phyloP scores from a whole-genome alignment of 2,888 invertebrate genomes.

The Mesoligia furuncula region DNA sequence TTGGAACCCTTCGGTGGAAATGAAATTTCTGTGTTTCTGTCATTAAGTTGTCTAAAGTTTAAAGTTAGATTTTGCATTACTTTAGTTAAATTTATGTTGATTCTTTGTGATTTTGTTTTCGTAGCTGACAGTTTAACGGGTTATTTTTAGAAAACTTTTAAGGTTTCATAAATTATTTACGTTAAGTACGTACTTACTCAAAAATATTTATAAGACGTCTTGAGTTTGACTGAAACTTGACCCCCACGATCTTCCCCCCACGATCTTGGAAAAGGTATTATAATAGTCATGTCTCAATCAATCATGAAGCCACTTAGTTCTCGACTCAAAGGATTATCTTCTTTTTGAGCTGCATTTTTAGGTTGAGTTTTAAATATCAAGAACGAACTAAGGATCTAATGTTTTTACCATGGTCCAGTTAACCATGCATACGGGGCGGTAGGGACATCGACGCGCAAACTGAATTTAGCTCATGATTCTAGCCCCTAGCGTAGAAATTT shows the following conservation, averaged over 20 bases:
- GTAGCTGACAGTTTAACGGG: background rate
- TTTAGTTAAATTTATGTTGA: slow-evolving; percentile 28
- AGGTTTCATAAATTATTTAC: background rate
- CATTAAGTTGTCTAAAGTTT: slow-evolving; percentile 34
- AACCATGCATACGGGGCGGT: too few species aligned
- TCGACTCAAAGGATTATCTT: background rate
- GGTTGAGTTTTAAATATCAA: background rate
- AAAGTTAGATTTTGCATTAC: slow-evolving; percentile 30
- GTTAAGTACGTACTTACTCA: background rate
- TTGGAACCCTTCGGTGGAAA: slow-evolving; percentile 25
- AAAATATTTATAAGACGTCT: background rate
- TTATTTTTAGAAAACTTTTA: slow-evolving; percentile 1
- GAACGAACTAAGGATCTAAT: background rate
- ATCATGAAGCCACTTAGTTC: background rate
- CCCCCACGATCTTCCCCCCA: background rate
- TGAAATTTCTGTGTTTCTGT: slow-evolving; percentile 44
- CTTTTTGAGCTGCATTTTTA: background rate
- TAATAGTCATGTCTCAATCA: background rate
- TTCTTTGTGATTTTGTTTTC: slow-evolving; percentile 9
- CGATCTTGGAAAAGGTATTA: background rate
- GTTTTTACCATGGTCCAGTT: too few species aligned
- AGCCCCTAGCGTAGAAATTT: too few species aligned
- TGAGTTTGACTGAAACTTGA: background rate
- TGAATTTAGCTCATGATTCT: too few species aligned
- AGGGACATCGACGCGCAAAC: too few species aligned